These are phyloP conservation scores for Deroplatys truncata DNA, from an alignment of 2,888 invertebrate species.

Conservation along the genomic window DNA sequence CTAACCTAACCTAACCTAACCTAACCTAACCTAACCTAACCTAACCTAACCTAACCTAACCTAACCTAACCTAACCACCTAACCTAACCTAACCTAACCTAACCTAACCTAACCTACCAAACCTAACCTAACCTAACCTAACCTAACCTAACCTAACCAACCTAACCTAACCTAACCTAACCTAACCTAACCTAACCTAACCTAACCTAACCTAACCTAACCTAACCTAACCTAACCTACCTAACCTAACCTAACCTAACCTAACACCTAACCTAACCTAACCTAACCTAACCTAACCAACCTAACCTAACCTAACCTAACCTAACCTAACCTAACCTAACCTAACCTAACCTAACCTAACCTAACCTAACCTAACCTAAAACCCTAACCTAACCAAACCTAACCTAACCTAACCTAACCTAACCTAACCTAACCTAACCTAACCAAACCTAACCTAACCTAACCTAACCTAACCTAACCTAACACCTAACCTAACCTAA, in stretches of 20 bases:
- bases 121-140: conserved; percentile 4
- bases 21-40: conserved; percentile 26
- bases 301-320: too few species aligned
- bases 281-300: too few species aligned
- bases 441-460: too few species aligned
- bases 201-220: background rate
- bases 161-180: too few species aligned
- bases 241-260: conserved; percentile 35
- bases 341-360: too few species aligned
- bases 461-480: too few species aligned
- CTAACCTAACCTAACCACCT: too few species aligned
- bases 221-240: conserved; percentile 2
- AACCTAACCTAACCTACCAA: conserved; percentile 27
- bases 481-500: conserved; percentile 4
- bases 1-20: conserved; percentile 26
- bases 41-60: background rate
- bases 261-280: conserved; percentile 31
- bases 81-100: background rate
- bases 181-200: too few species aligned
- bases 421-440: too few species aligned
- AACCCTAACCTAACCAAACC: too few species aligned
- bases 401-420: too few species aligned
- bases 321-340: conserved; percentile 23
- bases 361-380: too few species aligned
- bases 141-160: background rate